Percentiles rank a stretch among this genome's conserved stretches.
Conservation (phyloP, 2,797 vertebrate genomes). For the Periophthalmus magnuspinnatus region DNA sequence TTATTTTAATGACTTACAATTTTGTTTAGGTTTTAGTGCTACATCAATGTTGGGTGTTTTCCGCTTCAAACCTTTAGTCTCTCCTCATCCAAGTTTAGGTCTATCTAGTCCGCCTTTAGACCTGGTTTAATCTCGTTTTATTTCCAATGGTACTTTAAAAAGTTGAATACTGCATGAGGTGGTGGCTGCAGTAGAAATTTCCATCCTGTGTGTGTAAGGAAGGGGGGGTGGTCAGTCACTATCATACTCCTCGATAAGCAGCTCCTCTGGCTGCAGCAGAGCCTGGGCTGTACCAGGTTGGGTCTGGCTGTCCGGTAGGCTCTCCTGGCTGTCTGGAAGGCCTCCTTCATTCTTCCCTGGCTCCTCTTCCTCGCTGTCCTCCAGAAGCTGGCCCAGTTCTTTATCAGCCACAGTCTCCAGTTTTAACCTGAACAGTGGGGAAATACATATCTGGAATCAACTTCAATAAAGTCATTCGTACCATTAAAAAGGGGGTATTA, state of each 20-base stretch:
- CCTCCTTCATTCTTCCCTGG: slow-evolving; percentile 16
- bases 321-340: slow-evolving; percentile 35
- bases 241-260: slow-evolving; percentile 88
- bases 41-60: no score
- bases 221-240: background rate
- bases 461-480: background rate
- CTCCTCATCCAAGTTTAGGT: background rate
- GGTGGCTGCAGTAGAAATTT: background rate
- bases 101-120: background rate
- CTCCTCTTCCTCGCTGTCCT: slow-evolving; percentile 69
- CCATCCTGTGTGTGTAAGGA: no score
- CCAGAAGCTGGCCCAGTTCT: slow-evolving; percentile 77
- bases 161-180: background rate
- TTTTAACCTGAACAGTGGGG: slow-evolving; percentile 74
- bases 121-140: background rate
- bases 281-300: slow-evolving; percentile 72
- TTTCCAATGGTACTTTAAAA: background rate
- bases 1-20: no score
- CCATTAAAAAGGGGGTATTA: no score
- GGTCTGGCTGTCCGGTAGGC: slow-evolving; percentile 84
- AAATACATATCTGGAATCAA: background rate
- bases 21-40: no score
- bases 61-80: no score
- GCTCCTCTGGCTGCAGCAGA: slow-evolving; percentile 79
- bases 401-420: slow-evolving; percentile 88